A percentile compares a stretch with the other conserved stretches of the same genome.
Evolutionary conservation across 2,888 invertebrate genomes (phyloP).

Genomic region (Leptothorax acervorum): DNA sequence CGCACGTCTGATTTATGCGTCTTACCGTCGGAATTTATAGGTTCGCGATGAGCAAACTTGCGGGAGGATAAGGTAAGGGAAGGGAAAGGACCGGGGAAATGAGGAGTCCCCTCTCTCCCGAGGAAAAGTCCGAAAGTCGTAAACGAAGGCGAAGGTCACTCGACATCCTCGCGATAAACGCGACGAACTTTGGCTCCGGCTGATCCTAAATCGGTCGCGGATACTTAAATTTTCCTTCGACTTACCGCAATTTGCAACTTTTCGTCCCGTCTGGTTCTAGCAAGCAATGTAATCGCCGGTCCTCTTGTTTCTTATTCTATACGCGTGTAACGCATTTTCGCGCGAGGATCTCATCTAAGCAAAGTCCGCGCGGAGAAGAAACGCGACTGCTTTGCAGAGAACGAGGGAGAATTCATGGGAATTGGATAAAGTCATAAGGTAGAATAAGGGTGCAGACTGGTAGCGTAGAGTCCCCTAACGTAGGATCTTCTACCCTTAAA

Average conservation of each 20-base stretch:
- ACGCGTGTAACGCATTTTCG: slow-evolving; percentile 33
- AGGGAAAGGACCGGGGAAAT: neutral
- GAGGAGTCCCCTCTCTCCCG: slow-evolving; percentile 1
- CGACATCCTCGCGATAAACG: neutral
- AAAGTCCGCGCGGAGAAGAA: slow-evolving; percentile 29
- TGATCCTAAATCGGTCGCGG: slow-evolving; percentile 7
- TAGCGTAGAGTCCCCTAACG: slow-evolving; percentile 58
- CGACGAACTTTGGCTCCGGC: slow-evolving; percentile 1
- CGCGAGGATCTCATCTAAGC: slow-evolving; percentile 23
- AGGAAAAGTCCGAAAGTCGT: slow-evolving; percentile 67
- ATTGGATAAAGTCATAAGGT: slow-evolving; percentile 71
- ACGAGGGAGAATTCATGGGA: slow-evolving; percentile 58
- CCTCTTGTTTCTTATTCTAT: slow-evolving; percentile 34
- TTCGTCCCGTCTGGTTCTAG: neutral
- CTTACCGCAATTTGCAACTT: slow-evolving; percentile 26
- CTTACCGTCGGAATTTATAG: slow-evolving; percentile 71
- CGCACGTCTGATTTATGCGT: slow-evolving; percentile 75
- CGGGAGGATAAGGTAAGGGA: slow-evolving; percentile 48
- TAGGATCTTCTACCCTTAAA: slow-evolving; percentile 59
- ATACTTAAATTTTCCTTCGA: slow-evolving; percentile 27
- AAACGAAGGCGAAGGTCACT: slow-evolving; percentile 53
- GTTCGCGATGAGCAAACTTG: slow-evolving; percentile 67
- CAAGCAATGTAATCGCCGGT: slow-evolving; percentile 11
- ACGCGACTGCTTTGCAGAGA: slow-evolving; percentile 20
- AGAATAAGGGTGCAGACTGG: slow-evolving; percentile 60